These are phyloP conservation scores for Apantesis nais DNA, from an alignment of 2,888 invertebrate species.

Conservation along the genomic window DNA sequence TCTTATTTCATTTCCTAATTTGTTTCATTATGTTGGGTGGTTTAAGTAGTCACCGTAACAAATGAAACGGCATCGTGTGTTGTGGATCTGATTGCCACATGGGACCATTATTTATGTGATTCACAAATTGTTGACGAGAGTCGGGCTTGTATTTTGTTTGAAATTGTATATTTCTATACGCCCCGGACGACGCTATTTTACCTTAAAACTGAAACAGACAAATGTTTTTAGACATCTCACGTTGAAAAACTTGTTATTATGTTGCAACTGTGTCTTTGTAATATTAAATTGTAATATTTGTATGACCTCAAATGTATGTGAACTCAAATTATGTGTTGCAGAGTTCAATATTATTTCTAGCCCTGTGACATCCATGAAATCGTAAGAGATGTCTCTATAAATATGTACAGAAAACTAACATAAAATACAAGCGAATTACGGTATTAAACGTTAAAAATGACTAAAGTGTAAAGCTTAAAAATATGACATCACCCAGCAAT, in stretches of 20 bases:
- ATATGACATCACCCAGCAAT: no score
- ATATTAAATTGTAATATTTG: no score
- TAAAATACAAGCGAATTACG: no score
- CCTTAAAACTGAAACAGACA: neutral
- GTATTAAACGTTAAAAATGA: no score
- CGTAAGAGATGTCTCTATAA: no score
- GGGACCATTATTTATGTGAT: constrained; percentile 8
- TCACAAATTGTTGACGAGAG: neutral
- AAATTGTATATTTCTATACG: neutral
- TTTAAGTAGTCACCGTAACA: neutral
- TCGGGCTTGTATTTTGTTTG: neutral
- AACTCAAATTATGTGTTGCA: no score
- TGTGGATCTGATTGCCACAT: neutral
- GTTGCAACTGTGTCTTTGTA: no score
- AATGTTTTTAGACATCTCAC: neutral
- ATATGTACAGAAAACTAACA: no score
- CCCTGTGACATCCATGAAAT: no score
- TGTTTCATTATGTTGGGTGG: neutral
- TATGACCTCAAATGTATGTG: no score
- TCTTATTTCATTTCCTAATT: neutral
- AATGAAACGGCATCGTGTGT: neutral
- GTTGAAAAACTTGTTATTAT: neutral
- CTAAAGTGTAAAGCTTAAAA: no score
- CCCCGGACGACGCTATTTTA: neutral
- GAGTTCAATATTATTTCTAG: no score